Evolutionary conservation across 2,888 invertebrate species (phyloP).

Genomic region (Himalopsyche japonica): DNA sequence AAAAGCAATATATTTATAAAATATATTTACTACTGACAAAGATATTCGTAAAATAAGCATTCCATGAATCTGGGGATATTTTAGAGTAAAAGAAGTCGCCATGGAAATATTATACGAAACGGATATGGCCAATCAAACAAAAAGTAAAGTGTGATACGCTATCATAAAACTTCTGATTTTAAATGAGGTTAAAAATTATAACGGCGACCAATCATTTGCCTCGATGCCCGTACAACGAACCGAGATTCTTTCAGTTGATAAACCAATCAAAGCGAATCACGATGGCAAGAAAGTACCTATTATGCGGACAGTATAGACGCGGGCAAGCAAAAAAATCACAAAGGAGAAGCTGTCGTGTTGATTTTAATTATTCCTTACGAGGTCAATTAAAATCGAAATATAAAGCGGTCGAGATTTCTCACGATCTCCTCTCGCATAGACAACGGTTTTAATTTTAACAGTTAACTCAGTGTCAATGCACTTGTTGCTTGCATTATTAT

Average conservation of each 20-base stretch:
- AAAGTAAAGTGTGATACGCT: not conserved
- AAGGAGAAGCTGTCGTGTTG: not conserved
- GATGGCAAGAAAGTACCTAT: too few species aligned
- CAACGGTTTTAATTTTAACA: not conserved
- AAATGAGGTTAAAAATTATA: not conserved
- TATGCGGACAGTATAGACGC: too few species aligned
- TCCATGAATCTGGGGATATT: too few species aligned
- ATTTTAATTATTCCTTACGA: not conserved
- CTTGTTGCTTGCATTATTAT: not conserved
- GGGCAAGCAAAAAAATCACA: not conserved
- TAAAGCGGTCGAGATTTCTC: not conserved
- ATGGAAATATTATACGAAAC: too few species aligned
- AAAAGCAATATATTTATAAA: too few species aligned
- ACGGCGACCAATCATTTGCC: not conserved
- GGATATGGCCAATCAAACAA: not conserved
- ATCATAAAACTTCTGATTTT: not conserved
- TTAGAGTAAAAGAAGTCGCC: too few species aligned
- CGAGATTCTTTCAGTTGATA: not conserved
- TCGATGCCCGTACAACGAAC: not conserved
- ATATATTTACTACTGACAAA: too few species aligned
- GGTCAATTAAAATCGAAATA: not conserved
- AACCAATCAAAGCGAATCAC: not conserved
- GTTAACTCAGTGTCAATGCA: not conserved
- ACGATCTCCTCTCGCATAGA: not conserved
- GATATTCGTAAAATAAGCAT: too few species aligned